These are phyloP conservation scores for Argya squamiceps DNA, from an alignment of 2,797 vertebrate genomes.

Conservation along the genomic window DNA sequence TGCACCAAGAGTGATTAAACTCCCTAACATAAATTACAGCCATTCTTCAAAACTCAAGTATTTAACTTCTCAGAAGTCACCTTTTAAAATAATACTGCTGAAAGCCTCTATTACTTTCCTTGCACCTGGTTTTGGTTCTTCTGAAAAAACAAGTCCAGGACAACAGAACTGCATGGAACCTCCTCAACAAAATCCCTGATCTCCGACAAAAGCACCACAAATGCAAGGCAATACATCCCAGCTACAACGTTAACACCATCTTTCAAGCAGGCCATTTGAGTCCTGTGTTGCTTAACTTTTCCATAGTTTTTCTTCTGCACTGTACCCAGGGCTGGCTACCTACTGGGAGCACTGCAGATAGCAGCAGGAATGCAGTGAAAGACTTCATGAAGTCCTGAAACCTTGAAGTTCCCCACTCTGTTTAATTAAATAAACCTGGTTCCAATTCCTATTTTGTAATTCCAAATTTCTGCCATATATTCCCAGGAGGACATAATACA, in stretches of 20 bases:
- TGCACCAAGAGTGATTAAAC: neutral
- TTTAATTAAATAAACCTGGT: neutral
- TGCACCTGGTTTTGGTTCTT: neutral
- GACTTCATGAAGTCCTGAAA: neutral
- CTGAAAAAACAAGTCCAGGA: neutral
- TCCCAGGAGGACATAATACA: neutral
- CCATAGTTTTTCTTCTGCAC: neutral
- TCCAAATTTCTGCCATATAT: neutral
- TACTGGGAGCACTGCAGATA: neutral
- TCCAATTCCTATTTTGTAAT: neutral
- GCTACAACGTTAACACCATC: neutral
- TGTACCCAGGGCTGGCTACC: neutral
- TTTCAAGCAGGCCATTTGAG: neutral
- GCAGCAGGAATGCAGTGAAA: neutral
- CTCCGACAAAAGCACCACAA: neutral
- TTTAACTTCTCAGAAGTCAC: neutral
- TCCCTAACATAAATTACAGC: neutral
- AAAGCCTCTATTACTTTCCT: neutral
- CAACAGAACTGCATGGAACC: neutral
- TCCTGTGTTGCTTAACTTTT: neutral
- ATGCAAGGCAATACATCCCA: neutral
- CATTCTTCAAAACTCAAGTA: neutral
- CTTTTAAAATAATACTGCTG: neutral
- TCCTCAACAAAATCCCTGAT: neutral
- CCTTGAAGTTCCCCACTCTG: neutral